Evolutionary conservation across 2,113 vertebrate species (phyloP).

Genomic region (Cyphomyrus discorhynchus): DNA sequence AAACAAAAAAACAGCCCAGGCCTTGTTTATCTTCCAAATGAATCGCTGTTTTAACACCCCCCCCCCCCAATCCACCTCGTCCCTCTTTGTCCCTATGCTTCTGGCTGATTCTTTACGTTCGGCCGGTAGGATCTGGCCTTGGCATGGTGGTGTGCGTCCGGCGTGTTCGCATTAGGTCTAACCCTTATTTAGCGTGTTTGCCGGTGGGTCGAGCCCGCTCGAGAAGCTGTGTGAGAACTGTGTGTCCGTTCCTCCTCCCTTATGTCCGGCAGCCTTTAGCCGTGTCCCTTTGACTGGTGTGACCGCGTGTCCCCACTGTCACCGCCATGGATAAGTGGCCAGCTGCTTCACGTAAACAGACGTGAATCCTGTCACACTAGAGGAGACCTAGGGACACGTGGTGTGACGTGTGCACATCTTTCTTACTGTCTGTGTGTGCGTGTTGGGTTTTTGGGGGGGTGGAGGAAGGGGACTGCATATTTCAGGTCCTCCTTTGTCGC

Average conservation of each 20-base stretch:
- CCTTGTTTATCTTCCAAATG: slow-evolving; percentile 47
- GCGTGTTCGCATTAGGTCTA: background rate
- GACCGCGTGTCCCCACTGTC: slow-evolving; percentile 15
- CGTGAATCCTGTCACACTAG: background rate
- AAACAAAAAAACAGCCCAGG: slow-evolving; percentile 23
- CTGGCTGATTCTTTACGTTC: slow-evolving; percentile 58
- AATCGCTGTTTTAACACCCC: slow-evolving; percentile 49
- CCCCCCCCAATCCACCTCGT: slow-evolving; percentile 24
- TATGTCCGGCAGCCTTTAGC: background rate
- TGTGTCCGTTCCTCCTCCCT: background rate
- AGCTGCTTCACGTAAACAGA: background rate
- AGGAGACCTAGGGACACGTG: background rate
- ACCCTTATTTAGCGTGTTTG: background rate
- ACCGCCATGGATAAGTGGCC: background rate
- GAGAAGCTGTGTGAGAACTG: background rate
- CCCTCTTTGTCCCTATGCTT: slow-evolving; percentile 51
- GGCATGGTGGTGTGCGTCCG: slow-evolving; percentile 23
- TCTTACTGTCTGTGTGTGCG: background rate
- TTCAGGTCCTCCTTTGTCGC: background rate
- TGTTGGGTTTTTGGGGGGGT: background rate
- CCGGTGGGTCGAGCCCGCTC: background rate
- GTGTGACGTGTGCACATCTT: background rate
- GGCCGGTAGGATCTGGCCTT: slow-evolving; percentile 27
- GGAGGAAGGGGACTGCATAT: background rate
- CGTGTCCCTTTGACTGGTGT: slow-evolving; percentile 53